A percentile compares a stretch with the other conserved stretches of the same genome.
Evolutionary conservation across 2,888 invertebrate genomes (phyloP).

Genomic region (Prionchulus punctatus): DNA sequence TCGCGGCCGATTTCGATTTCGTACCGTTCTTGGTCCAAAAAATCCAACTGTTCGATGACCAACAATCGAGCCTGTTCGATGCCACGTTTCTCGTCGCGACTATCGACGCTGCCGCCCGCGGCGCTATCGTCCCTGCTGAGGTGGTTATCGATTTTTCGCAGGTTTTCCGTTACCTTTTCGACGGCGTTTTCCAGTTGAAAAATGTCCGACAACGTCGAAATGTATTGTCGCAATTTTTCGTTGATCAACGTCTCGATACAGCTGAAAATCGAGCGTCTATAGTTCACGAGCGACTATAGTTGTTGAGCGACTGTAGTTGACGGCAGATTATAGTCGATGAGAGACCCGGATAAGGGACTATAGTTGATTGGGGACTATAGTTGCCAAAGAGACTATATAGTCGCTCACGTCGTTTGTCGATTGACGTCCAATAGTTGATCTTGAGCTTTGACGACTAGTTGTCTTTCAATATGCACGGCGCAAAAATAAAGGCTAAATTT

Average conservation of each 20-base stretch:
- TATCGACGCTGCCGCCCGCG: neutral
- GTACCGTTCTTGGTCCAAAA: slow-evolving; percentile 39
- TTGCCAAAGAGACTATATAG: neutral
- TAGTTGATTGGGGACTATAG: neutral
- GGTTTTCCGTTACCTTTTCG: slow-evolving; percentile 28
- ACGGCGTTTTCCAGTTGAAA: slow-evolving; percentile 62
- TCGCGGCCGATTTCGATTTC: no score
- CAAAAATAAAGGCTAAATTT: slow-evolving; percentile 79
- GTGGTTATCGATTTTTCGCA: slow-evolving; percentile 27
- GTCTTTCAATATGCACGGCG: slow-evolving; percentile 76
- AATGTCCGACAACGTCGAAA: slow-evolving; percentile 68
- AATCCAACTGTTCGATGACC: slow-evolving; percentile 37
- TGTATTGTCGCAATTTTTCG: slow-evolving; percentile 67
- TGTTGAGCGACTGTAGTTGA: neutral
- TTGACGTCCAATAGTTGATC: slow-evolving; percentile 65
- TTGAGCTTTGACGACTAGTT: slow-evolving; percentile 70
- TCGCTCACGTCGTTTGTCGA: slow-evolving; percentile 53
- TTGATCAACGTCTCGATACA: slow-evolving; percentile 76
- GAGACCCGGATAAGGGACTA: no score
- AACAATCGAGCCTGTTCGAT: slow-evolving; percentile 35
- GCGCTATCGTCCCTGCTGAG: slow-evolving; percentile 8
- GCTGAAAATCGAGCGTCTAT: no score
- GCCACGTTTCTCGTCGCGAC: slow-evolving; percentile 10
- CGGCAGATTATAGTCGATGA: no score
- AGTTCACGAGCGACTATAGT: neutral